A percentile compares a stretch with the other conserved stretches of the same genome.
These are phyloP conservation scores for Plebejus argus DNA, from an alignment of 2,888 invertebrate species.

Conservation along the genomic window DNA sequence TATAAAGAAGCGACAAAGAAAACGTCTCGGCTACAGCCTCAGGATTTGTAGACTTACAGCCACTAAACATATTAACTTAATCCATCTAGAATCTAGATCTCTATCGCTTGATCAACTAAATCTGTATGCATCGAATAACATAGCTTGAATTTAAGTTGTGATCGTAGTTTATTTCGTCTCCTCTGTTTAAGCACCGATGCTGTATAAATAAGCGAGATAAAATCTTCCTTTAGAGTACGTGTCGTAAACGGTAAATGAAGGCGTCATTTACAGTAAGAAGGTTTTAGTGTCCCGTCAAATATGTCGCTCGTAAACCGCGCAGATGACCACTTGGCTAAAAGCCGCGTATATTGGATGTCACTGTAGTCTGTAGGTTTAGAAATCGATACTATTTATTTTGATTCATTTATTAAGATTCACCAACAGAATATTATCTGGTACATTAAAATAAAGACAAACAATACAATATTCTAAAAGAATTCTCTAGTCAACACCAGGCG, in stretches of 20 bases:
- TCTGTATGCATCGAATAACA: background rate
- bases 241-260: conserved; percentile 28
- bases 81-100: background rate
- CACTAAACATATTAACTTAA: background rate
- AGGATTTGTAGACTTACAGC: too few species aligned
- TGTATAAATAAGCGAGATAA: conserved; percentile 3
- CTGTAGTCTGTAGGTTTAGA: background rate
- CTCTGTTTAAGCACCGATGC: background rate
- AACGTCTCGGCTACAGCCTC: too few species aligned
- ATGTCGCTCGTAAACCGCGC: conserved; percentile 25
- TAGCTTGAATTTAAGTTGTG: background rate
- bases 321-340: conserved; percentile 29
- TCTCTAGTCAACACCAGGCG: too few species aligned
- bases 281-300: conserved; percentile 30
- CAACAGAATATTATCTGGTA: too few species aligned
- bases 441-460: too few species aligned
- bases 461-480: too few species aligned
- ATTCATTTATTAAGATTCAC: too few species aligned
- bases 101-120: background rate
- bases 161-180: background rate
- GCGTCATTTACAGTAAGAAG: conserved; percentile 25
- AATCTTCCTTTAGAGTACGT: conserved; percentile 4
- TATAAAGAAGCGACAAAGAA: too few species aligned
- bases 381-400: too few species aligned
- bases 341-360: conserved; percentile 12